Evolutionary conservation across 2,888 invertebrate species (phyloP).

Genomic region (Apamea crenata): DNA sequence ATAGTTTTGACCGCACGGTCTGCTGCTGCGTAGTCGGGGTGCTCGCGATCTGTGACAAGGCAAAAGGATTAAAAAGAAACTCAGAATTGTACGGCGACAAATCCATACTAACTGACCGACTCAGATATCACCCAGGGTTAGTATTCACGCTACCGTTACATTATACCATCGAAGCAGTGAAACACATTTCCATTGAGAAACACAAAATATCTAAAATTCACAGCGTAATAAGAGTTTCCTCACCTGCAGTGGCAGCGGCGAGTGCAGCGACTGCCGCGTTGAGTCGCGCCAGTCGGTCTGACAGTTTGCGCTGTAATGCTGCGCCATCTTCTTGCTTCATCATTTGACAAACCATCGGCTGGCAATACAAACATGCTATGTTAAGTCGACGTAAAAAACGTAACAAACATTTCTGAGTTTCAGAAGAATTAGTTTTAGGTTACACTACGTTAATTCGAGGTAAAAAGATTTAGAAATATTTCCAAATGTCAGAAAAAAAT

Average conservation of each 20-base stretch:
- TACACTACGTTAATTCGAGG: too few relatives aligned
- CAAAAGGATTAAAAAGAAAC: neutral
- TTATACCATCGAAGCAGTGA: too few relatives aligned
- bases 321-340: slow-evolving; percentile 54
- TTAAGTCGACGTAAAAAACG: neutral
- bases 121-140: neutral
- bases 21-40: slow-evolving; percentile 70
- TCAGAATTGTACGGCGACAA: neutral
- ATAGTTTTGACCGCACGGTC: slow-evolving; percentile 68
- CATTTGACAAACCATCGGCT: slow-evolving; percentile 38
- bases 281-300: slow-evolving; percentile 64
- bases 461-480: neutral
- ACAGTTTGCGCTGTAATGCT: slow-evolving; percentile 55
- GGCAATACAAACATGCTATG: neutral
- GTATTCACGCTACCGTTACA: neutral
- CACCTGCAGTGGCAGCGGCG: slow-evolving; percentile 46
- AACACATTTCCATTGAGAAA: too few relatives aligned
- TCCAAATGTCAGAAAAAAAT: neutral
- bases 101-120: neutral
- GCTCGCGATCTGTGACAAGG: slow-evolving; percentile 67
- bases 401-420: neutral
- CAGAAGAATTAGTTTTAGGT: too few relatives aligned
- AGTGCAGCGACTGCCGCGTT: slow-evolving; percentile 73
- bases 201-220: neutral
- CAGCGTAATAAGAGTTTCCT: neutral